phyloP scores from a whole-genome alignment of 2,888 invertebrate genomes.

The Vannuccia rotundouncinata region DNA sequence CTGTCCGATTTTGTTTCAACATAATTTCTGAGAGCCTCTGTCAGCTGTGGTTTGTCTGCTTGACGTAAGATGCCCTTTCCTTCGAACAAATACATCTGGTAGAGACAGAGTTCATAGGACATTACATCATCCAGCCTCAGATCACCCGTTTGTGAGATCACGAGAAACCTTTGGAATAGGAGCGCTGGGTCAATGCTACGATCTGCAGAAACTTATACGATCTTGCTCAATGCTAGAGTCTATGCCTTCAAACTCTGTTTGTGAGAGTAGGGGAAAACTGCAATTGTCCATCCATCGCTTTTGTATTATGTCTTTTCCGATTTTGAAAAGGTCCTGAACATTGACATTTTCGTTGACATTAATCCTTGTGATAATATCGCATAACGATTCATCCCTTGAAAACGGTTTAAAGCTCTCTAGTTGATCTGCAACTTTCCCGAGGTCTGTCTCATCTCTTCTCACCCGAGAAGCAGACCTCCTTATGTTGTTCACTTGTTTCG shows the following conservation, averaged over 20 bases:
- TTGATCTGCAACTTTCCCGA: constrained; percentile 35
- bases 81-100: constrained; percentile 30
- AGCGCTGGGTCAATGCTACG: constrained; percentile 33
- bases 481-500: constrained; percentile 41
- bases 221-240: constrained; percentile 28
- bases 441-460: constrained; percentile 39
- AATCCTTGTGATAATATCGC: constrained; percentile 38
- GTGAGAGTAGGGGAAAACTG: constrained; percentile 37
- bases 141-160: constrained; percentile 5
- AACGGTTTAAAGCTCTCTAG: constrained; percentile 38
- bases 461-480: constrained; percentile 38
- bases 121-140: constrained; percentile 30
- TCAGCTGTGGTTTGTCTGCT: constrained; percentile 35
- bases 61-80: constrained; percentile 29
- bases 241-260: constrained; percentile 38
- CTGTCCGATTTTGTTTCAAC: not conserved
- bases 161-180: constrained; percentile 32
- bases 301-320: constrained; percentile 39
- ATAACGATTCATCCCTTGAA: constrained; percentile 37
- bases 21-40: constrained; percentile 34
- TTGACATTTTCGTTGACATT: constrained; percentile 37
- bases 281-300: constrained; percentile 39
- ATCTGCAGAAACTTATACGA: constrained; percentile 33
- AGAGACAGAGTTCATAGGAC: constrained; percentile 23
- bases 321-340: constrained; percentile 33